Percentiles rank a stretch among this genome's conserved stretches.
phyloP scores from a whole-genome alignment of 2,797 vertebrate genomes.

The Clarias pachynema region DNA sequence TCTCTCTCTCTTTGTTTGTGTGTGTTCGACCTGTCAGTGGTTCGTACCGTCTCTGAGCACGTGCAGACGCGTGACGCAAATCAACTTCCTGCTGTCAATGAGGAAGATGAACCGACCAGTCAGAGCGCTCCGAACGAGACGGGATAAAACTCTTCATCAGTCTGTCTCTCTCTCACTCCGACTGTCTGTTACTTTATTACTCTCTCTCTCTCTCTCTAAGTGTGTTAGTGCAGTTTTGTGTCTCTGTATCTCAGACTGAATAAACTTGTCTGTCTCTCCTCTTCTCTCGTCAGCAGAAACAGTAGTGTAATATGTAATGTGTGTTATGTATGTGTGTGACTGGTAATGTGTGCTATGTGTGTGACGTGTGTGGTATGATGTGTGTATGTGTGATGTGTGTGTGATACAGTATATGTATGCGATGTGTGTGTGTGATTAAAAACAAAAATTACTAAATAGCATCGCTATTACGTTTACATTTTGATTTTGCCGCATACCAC shows the following conservation, averaged over 20 bases:
- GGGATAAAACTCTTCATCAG: constrained; percentile 52
- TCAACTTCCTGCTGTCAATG: constrained; percentile 74
- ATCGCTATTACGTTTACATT: too few species aligned
- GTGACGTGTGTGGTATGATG: too few species aligned
- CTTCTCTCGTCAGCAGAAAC: neutral
- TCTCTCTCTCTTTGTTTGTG: constrained; percentile 15
- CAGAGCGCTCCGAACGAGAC: constrained; percentile 64
- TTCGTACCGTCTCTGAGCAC: constrained; percentile 82
- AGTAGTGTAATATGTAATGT: neutral
- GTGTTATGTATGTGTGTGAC: too few species aligned
- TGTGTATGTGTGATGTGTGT: too few species aligned
- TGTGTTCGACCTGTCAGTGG: constrained; percentile 62
- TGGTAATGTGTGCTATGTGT: too few species aligned
- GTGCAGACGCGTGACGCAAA: constrained; percentile 71
- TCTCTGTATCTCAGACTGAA: constrained; percentile 51
- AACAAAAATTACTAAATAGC: too few species aligned
- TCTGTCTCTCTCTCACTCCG: constrained; percentile 14
- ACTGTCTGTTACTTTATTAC: constrained; percentile 26
- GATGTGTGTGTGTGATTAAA: too few species aligned
- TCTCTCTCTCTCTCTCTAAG: neutral
- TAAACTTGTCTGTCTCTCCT: constrained; percentile 6
- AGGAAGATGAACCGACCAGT: constrained; percentile 77
- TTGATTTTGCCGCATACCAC: too few species aligned
- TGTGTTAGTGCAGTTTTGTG: neutral
- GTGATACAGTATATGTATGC: too few species aligned